A percentile compares a stretch with the other conserved stretches of the same genome.
These are phyloP conservation scores for Gallinago media DNA, from an alignment of 2,113 vertebrate species.

Conservation along the genomic window DNA sequence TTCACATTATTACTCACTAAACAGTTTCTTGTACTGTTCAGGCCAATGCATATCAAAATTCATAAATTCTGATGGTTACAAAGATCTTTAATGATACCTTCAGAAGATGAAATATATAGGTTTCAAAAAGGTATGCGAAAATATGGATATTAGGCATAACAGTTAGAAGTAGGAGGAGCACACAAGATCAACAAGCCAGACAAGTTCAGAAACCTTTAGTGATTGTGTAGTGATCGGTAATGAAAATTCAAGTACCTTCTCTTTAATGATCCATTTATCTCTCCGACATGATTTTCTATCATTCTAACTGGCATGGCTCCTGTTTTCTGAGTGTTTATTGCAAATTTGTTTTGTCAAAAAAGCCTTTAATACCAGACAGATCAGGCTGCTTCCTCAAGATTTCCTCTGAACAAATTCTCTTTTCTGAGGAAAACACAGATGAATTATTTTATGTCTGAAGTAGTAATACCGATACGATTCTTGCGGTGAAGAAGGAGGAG, in stretches of 20 bases:
- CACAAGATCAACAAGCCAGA: conserved; percentile 57
- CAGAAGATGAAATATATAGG: conserved; percentile 48
- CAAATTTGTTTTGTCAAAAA: conserved; percentile 71
- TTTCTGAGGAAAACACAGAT: background rate
- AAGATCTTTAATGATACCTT: conserved; percentile 55
- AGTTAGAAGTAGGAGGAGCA: conserved; percentile 43
- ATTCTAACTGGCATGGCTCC: conserved; percentile 47
- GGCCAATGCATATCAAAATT: conserved; percentile 66
- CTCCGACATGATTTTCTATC: conserved; percentile 62
- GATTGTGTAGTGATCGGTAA: conserved; percentile 55
- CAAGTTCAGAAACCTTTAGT: conserved; percentile 66
- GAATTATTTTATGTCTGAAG: conserved; percentile 2
- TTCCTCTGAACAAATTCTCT: conserved; percentile 1
- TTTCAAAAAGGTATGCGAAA: conserved; percentile 58
- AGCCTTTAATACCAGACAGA: conserved; percentile 42
- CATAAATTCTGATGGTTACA: conserved; percentile 58
- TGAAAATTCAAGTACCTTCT: conserved; percentile 63
- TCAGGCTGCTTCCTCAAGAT: conserved; percentile 28
- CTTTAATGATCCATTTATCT: conserved; percentile 68
- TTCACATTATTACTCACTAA: conserved; percentile 56
- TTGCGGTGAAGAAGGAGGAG: background rate
- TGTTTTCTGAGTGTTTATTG: conserved; percentile 57
- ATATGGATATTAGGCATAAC: conserved; percentile 59
- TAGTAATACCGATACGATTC: background rate
- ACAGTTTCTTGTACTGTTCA: background rate